These are phyloP conservation scores for Liparis tanakae DNA, from an alignment of 2,797 vertebrate species.

Conservation along the genomic window DNA sequence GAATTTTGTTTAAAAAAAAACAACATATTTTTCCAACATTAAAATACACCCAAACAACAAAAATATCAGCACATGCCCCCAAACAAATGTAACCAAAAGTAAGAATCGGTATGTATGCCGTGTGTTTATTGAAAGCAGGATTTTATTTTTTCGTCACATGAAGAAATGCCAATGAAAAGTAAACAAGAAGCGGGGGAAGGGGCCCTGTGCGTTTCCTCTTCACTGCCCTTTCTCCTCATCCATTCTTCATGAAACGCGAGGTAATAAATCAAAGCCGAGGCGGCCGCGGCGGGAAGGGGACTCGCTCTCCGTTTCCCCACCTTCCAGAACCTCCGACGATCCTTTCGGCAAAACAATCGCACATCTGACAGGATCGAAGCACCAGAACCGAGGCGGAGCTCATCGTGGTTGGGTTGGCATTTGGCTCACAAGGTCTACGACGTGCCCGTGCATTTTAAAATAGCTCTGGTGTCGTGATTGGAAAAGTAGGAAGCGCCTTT, in stretches of 20 bases:
- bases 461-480: not conserved
- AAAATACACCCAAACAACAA: not conserved
- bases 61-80: not conserved
- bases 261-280: slow-evolving; percentile 82
- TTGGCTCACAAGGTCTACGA: slow-evolving; percentile 34
- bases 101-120: not conserved
- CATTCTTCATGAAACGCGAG: slow-evolving; percentile 72
- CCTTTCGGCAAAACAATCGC: slow-evolving; percentile 54
- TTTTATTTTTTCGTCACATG: slow-evolving; percentile 5
- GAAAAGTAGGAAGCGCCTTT: not conserved
- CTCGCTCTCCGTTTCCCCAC: slow-evolving; percentile 34
- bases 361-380: slow-evolving; percentile 41
- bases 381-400: slow-evolving; percentile 19
- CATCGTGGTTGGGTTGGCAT: slow-evolving; percentile 18
- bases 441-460: not conserved
- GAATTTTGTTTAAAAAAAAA: slow-evolving; percentile 10
- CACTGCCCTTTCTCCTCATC: slow-evolving; percentile 72
- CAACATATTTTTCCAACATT: not conserved
- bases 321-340: slow-evolving; percentile 44
- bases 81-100: not conserved
- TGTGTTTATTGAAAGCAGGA: slow-evolving; percentile 8
- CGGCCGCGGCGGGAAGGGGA: slow-evolving; percentile 56
- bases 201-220: slow-evolving; percentile 42
- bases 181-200: slow-evolving; percentile 8
- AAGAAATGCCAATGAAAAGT: slow-evolving; percentile 9